phyloP scores from a whole-genome alignment of 64 coral and sea anemone species.

The Stylophora pistillata region DNA sequence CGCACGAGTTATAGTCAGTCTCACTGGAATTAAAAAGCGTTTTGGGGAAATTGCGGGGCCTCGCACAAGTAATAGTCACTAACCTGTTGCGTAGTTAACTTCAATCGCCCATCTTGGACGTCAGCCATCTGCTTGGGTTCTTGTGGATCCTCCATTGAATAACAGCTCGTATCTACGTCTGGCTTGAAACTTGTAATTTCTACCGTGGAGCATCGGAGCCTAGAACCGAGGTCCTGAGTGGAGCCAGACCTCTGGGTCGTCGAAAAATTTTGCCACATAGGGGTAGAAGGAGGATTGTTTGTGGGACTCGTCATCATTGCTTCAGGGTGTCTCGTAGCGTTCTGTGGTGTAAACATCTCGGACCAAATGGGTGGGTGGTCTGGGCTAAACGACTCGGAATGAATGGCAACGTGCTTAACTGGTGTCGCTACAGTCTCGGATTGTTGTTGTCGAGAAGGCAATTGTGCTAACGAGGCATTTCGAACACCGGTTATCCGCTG shows the following conservation, averaged over 20 bases:
- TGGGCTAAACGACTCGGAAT: not conserved
- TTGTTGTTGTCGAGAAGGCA: not conserved
- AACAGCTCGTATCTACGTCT: not conserved
- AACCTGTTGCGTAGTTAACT: not conserved
- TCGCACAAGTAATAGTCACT: not conserved
- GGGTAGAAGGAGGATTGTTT: not conserved
- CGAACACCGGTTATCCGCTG: not conserved
- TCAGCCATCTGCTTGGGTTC: not conserved
- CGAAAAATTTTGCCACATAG: not conserved
- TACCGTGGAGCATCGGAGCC: not conserved
- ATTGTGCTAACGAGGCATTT: not conserved
- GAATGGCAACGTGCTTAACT: not conserved
- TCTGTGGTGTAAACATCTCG: not conserved
- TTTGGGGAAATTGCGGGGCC: no score
- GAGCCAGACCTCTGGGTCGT: not conserved
- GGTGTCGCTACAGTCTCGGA: not conserved
- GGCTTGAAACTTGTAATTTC: constrained; percentile 12
- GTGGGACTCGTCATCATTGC: not conserved
- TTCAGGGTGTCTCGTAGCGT: not conserved
- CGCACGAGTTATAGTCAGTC: no score
- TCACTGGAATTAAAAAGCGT: no score
- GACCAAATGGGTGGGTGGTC: not conserved
- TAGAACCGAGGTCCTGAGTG: not conserved
- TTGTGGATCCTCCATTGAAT: not conserved
- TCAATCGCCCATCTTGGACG: not conserved